Base-by-base conservation (phyloP, 2,797 vertebrate species). In the Sebastes oblongus region DNA sequence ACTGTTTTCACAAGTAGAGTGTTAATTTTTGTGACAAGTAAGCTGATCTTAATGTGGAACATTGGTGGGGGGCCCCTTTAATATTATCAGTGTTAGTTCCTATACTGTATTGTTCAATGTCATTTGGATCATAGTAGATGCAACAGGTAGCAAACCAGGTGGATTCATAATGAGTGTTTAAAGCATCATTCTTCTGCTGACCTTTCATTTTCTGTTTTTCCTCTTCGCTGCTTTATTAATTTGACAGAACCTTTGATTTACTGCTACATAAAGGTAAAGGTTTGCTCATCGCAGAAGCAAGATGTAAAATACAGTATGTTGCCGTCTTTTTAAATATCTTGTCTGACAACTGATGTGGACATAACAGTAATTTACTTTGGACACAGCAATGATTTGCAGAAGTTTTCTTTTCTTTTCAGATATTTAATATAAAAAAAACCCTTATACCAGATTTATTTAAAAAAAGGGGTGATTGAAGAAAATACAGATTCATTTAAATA, bases 231-330 rank as follows among this genome's bases (percentile, higher is more conserved):
- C 24, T 42, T 59, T 16, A 39, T 50, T 55, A 36, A 42, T 73
- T 67, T 64, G 52, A 70, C 59, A 74, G 54, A 68, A 39, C 27
- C 18, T 58, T 62, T 42, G 24, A 65, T 70, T 59, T 75, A 61
- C 20, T 73, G 8, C 65, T 30, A 1, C 13, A 29, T 32, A 42
- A 52, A 36, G n/a, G 27, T 16, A 66, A 66, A 67, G 13, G 22
- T 22, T 59, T n/a, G 29, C 36, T 36, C 22, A 24, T 4, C 5
- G 42, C 27, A 78, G 36, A 67, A 13, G 22, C 1, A 27, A 13
- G 16, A 75, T 46, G 20, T 61, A 62, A 70, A 60, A 54, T 9
- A 50, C 2, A 32, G 14, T 50, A 58, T 39, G 13, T n/a, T 54
- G 12, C 12, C 34, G 18, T 81, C 24, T 61, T 67, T 46, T 39